Base-by-base conservation (phyloP, 2,113 vertebrate species). In the Grammomys dolichurus region DNA sequence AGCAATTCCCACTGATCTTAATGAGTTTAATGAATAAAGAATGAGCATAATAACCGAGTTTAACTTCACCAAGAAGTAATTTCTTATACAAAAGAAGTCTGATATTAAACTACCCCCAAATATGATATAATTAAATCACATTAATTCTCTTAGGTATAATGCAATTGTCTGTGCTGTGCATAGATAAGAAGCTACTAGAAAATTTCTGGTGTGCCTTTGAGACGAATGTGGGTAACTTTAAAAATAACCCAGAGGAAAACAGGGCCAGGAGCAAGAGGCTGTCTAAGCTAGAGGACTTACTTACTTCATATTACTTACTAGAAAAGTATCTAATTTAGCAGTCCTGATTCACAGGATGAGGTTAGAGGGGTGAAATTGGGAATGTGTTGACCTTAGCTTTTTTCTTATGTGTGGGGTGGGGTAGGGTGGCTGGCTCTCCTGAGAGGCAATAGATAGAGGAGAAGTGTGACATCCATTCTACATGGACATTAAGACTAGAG, bases 1-100 rank as follows among this genome's bases (percentile, higher is more conserved):
- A 98, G 98, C 96, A 97, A 94, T 96, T 95, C 95, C 90, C 46
- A 96, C 87, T 87, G 97, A 97, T 97, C 94, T 96, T 97, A 98
- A 97, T 96, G 96, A 97, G 94, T 96, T 97, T 98, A 97, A 97
- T 98, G 97, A 97, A 97, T 98, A 96, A 97, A 97, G 92, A 97
- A 97, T 97, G 97, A 97, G 58, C 26, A 91, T 95, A 97, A 97
- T 97, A 97, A 97, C 95, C 76, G 92, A 96, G 94, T 95, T 97
- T 96, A 95, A 96, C 92, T 94, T 94, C 91, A 94, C 91, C 78
- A 94, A 95, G 96, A 95, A 96, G 96, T 97, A 95, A 97, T 97
- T 97, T 96, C 90, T 96, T 93, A 63, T 91, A 97, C 89, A 97
- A 97, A 97, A 96, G 97, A 95, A 97, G 87, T 95, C 85, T 98